A percentile compares a stretch with the other conserved stretches of the same genome.
Conservation (phyloP, 2,888 invertebrate genomes). For the Macrosoma leucophasiata region DNA sequence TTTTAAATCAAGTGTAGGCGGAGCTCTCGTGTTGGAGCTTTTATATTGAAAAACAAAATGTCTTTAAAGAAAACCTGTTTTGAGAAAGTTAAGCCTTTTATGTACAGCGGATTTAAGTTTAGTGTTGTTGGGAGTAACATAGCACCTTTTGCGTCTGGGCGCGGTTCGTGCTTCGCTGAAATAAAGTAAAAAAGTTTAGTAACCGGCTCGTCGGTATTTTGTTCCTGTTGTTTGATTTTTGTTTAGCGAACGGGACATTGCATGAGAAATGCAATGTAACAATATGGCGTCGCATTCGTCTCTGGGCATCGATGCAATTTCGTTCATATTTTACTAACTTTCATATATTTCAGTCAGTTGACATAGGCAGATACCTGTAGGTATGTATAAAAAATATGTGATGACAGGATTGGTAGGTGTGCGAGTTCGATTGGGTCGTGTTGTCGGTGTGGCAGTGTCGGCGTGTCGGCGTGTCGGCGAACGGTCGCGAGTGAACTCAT, state of each 20-base stretch:
- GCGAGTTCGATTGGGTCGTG: no score
- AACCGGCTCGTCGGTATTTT: constrained; percentile 72
- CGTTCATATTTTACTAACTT: no score
- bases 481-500: constrained; percentile 63
- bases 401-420: no score
- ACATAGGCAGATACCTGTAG: no score
- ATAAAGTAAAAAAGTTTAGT: constrained; percentile 73
- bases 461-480: constrained; percentile 32
- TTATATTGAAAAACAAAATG: constrained; percentile 73
- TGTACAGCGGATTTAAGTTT: constrained; percentile 62
- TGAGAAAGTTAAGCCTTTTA: constrained; percentile 73
- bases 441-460: no score
- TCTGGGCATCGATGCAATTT: constrained; percentile 41
- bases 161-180: constrained; percentile 40
- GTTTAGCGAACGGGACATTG: constrained; percentile 70
- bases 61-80: constrained; percentile 72
- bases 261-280: constrained; percentile 72
- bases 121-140: constrained; percentile 50
- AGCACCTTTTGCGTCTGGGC: constrained; percentile 49
- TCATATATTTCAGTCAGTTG: no score
- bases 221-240: constrained; percentile 70
- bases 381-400: no score
- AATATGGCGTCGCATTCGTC: constrained; percentile 62
- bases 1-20: constrained; percentile 76
- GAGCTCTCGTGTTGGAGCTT: constrained; percentile 68